Base-by-base conservation (phyloP, 2,797 vertebrate species). In the Naso thynnoides region DNA sequence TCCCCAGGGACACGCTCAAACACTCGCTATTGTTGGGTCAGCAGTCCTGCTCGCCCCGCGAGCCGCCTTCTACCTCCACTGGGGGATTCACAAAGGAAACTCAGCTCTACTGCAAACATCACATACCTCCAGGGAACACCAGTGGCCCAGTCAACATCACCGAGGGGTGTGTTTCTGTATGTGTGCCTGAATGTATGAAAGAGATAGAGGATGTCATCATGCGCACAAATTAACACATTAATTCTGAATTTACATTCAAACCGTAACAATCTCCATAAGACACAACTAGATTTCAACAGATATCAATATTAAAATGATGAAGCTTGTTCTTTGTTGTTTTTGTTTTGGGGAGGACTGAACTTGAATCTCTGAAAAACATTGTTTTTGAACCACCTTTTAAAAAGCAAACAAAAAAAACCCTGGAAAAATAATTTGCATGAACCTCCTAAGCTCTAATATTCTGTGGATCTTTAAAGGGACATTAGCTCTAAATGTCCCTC, bases 41-140 rank as follows among this genome's bases (percentile, higher is more conserved):
- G 69, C 6, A 31, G 81, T 69, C 81, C 55, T 60, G 71, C 63
- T 49, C 26, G 33, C 31, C 66, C 58, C 13, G 64, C 65, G 56
- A 24, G 29, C 61, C 0, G 57, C 19, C 41, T 73, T 18, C 61
- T 48, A 13, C 62, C 64, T 76, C 79, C 73, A 5, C 48, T 16
- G 31, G 76, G 84, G 50, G 64, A 73, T 62, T 58, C 55, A 31
- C 55, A 67, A 71, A 83, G 75, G 36, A 57, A 79, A 50, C 8
- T 45, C 54, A 85, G 68, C 72, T 69, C 49, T 10, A 18, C 54
- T 36, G 57, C 73, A 66, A 70, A 82, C 82, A 83, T 61, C 55
- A 57, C 27, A 48, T 13, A 33, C 67, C 88, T 81, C 79, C 29
- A n/a, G 86, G 81, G 89, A 81, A 42, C 53, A 11, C 27, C n/a